Evolutionary conservation across 1,140 invertebrate genomes (phyloP).

Genomic region (Trichonephila inaurata): DNA sequence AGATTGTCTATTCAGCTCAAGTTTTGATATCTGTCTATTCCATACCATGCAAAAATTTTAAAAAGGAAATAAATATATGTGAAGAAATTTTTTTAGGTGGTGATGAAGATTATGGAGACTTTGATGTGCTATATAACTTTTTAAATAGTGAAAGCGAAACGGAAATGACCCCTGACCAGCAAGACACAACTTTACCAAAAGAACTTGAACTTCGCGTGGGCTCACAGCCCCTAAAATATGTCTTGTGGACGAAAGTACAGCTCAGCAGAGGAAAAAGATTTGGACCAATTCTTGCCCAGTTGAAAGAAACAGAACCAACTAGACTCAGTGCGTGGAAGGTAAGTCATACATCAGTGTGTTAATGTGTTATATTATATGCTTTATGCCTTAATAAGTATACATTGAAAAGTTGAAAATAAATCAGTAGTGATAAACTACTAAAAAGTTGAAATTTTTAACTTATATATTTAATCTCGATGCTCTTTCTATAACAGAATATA

Average conservation of each 20-base stretch:
- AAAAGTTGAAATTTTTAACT: too few relatives aligned
- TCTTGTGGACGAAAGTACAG: constrained; percentile 59
- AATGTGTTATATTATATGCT: too few relatives aligned
- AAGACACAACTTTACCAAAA: constrained; percentile 45
- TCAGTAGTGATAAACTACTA: too few relatives aligned
- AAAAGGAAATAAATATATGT: too few relatives aligned
- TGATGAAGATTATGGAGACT: constrained; percentile 63
- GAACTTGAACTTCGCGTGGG: constrained; percentile 70
- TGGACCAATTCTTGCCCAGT: constrained; percentile 73
- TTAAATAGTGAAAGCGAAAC: not conserved
- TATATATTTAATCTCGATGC: too few relatives aligned
- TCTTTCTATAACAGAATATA: too few relatives aligned
- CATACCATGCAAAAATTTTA: too few relatives aligned
- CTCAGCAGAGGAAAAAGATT: constrained; percentile 59
- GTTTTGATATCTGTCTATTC: too few relatives aligned
- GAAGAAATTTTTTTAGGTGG: constrained; percentile 38
- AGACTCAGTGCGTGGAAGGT: constrained; percentile 62
- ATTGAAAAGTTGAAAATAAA: too few relatives aligned
- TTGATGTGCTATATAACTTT: not conserved
- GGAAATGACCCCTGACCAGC: constrained; percentile 48
- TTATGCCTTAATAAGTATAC: too few relatives aligned
- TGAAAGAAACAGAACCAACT: constrained; percentile 65
- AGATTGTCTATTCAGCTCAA: too few relatives aligned
- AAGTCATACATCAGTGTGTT: not conserved
- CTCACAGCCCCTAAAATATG: constrained; percentile 45